phyloP scores from a whole-genome alignment of 37 sponge, comb jelly and placozoan genomes.

The Amphimedon queenslandica region DNA sequence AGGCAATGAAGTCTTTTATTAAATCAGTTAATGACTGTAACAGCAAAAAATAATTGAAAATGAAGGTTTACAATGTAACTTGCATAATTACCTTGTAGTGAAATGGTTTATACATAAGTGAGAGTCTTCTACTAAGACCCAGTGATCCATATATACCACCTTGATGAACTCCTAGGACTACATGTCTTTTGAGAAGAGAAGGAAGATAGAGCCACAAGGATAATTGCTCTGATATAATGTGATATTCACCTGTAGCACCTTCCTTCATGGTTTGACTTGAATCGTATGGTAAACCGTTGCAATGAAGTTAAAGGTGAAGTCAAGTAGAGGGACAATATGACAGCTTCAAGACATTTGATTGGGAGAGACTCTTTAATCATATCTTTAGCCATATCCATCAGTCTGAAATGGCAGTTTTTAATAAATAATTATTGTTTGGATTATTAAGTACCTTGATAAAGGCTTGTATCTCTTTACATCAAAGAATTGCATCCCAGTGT shows the following conservation, averaged over 20 bases:
- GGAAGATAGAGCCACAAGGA: not conserved
- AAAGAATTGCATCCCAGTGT: slow-evolving; percentile 98
- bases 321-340: slow-evolving; percentile 81
- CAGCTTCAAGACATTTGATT: slow-evolving; percentile 98
- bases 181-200: slow-evolving; percentile 52
- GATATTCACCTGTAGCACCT: slow-evolving; percentile 61
- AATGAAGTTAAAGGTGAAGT: slow-evolving; percentile 53
- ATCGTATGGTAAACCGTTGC: slow-evolving; percentile 74
- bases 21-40: slow-evolving; percentile 53
- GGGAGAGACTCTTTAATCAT: slow-evolving; percentile 90
- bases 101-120: slow-evolving; percentile 91
- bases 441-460: slow-evolving; percentile 58
- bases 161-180: slow-evolving; percentile 80
- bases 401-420: slow-evolving; percentile 21
- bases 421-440: not conserved
- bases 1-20: slow-evolving; percentile 53
- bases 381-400: slow-evolving; percentile 91
- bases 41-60: not conserved
- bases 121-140: slow-evolving; percentile 83
- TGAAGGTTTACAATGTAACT: not conserved
- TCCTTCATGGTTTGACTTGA: slow-evolving; percentile 68
- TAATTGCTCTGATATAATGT: not conserved
- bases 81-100: slow-evolving; percentile 55
- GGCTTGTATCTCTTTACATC: slow-evolving; percentile 84
- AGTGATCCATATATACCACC: slow-evolving; percentile 77